phyloP scores from a whole-genome alignment of 2,113 vertebrate genomes.

The Percina caprodes region DNA sequence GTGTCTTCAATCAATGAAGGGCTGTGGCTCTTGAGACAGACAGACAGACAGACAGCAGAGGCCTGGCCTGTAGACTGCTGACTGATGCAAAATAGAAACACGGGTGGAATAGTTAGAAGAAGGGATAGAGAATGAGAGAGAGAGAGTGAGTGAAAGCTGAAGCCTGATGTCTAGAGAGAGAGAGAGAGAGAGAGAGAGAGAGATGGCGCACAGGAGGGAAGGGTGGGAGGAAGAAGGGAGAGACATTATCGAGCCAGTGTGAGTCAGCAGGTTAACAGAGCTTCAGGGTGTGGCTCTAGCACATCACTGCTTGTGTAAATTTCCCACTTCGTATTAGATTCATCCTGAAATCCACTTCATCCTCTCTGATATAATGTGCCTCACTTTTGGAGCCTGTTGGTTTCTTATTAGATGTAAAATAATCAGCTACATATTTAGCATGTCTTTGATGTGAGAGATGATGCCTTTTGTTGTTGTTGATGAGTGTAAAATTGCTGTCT shows the following conservation, averaged over 20 bases:
- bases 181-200: conserved; percentile 25
- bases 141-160: conserved; percentile 56
- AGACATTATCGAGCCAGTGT: conserved; percentile 82
- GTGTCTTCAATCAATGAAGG: conserved; percentile 36
- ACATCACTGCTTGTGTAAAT: conserved; percentile 51
- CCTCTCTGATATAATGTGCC: not conserved
- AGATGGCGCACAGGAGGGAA: conserved; percentile 45
- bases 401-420: not conserved
- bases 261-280: conserved; percentile 83
- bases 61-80: conserved; percentile 73
- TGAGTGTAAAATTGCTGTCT: not conserved
- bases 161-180: conserved; percentile 42
- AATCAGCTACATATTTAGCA: not conserved
- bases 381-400: not conserved
- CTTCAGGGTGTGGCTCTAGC: conserved; percentile 71
- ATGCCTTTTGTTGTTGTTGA: not conserved
- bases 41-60: conserved; percentile 36
- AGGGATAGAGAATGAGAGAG: conserved; percentile 36
- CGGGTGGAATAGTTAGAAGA: conserved; percentile 56
- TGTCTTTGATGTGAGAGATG: not conserved
- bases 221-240: conserved; percentile 49
- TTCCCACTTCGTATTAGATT: conserved; percentile 31
- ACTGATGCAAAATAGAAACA: conserved; percentile 72
- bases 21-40: conserved; percentile 36
- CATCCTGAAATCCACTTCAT: conserved; percentile 17